phyloP scores from a whole-genome alignment of 2,113 vertebrate genomes.

The Pyxicephalus adspersus region DNA sequence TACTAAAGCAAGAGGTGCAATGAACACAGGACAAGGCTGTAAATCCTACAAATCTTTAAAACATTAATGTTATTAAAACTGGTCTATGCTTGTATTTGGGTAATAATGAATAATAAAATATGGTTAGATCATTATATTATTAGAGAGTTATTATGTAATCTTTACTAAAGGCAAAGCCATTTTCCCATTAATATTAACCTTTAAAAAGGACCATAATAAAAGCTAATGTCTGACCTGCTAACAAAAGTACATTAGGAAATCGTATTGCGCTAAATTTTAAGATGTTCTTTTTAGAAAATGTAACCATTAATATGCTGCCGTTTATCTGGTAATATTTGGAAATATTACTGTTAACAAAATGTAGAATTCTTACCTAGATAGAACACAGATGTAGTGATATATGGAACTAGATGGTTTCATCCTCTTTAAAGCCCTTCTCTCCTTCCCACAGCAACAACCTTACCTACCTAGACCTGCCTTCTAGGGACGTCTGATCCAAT shows the following conservation, averaged over 20 bases:
- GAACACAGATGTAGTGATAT: background rate
- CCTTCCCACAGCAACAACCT: too few relatives aligned
- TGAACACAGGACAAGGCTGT: background rate
- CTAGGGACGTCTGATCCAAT: too few relatives aligned
- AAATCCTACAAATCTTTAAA: background rate
- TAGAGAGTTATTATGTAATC: slow-evolving; percentile 33
- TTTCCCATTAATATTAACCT: slow-evolving; percentile 29
- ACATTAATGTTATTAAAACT: background rate
- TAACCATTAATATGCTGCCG: background rate
- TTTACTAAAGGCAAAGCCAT: slow-evolving; percentile 10
- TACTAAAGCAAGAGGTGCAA: background rate
- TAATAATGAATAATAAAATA: slow-evolving; percentile 41
- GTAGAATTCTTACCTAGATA: background rate
- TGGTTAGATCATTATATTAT: slow-evolving; percentile 25
- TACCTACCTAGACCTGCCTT: too few relatives aligned
- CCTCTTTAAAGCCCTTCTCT: too few relatives aligned
- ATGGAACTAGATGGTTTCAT: too few relatives aligned
- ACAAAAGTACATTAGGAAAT: slow-evolving; percentile 22
- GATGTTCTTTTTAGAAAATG: background rate
- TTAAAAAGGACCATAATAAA: slow-evolving; percentile 33
- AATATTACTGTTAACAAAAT: background rate
- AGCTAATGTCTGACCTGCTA: slow-evolving; percentile 31
- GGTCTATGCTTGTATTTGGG: background rate
- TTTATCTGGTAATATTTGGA: background rate
- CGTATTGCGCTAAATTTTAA: background rate